Evolutionary conservation across 2,113 vertebrate species (phyloP).

Genomic region (Alligator mississippiensis): DNA sequence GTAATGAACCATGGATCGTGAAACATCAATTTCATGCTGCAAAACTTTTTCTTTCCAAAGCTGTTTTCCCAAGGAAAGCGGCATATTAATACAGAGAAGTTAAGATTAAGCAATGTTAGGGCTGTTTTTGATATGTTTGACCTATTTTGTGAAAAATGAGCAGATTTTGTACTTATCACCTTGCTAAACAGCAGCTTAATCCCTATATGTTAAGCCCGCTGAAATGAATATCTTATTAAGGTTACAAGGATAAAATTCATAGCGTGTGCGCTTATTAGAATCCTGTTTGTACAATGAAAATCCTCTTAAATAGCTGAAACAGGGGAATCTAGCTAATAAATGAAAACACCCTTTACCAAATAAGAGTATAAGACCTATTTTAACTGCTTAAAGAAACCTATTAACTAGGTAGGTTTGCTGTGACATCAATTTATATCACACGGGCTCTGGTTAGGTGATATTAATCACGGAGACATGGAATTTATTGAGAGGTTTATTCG

Average conservation of each 20-base stretch:
- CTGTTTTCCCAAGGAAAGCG: background rate
- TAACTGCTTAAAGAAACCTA: constrained; percentile 37
- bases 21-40: background rate
- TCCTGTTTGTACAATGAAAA: background rate
- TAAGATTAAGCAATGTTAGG: background rate
- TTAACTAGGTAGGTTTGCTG: background rate
- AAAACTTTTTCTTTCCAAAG: background rate
- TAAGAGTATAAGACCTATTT: constrained; percentile 26
- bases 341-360: background rate
- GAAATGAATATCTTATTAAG: background rate
- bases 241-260: background rate
- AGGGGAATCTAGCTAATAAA: background rate
- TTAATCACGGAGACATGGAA: background rate
- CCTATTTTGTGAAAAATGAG: background rate
- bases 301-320: background rate
- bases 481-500: background rate
- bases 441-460: background rate
- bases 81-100: background rate
- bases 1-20: background rate
- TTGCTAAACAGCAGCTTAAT: background rate
- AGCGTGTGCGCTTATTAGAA: background rate
- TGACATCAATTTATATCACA: background rate
- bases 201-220: constrained; percentile 5
- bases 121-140: background rate
- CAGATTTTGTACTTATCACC: background rate